A percentile compares a stretch with the other conserved stretches of the same genome.
Conservation (phyloP, 2,888 invertebrate genomes). For the Himalopsyche japonica region DNA sequence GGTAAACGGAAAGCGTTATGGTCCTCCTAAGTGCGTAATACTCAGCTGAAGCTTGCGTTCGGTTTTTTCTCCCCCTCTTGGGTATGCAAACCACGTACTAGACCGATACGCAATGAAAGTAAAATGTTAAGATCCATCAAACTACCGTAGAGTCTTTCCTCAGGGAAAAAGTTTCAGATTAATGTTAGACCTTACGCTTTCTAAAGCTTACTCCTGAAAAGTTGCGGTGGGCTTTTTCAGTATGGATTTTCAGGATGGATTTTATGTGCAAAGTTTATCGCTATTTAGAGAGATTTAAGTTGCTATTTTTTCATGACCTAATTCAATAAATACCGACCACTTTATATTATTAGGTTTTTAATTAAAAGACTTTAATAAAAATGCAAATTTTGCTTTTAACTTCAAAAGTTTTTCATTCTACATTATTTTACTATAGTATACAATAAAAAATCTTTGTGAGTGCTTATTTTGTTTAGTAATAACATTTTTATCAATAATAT, state of each 20-base stretch:
- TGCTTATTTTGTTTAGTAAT: no score
- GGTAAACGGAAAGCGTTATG: background rate
- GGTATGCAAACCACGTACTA: background rate
- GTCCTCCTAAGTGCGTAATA: background rate
- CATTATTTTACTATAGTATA: no score
- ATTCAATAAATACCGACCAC: no score
- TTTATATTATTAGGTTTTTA: no score
- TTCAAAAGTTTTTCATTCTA: no score
- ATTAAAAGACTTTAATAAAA: background rate
- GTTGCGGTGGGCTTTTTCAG: background rate
- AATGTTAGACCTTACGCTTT: background rate
- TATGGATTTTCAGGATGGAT: background rate
- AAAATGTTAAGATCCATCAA: constrained; percentile 1
- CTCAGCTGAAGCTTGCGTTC: background rate
- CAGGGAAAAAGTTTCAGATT: background rate
- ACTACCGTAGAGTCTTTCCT: background rate
- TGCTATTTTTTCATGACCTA: background rate
- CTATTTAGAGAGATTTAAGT: background rate
- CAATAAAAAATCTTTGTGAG: no score
- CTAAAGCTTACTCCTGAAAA: background rate
- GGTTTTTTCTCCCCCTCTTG: background rate
- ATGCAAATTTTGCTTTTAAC: no score
- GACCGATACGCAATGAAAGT: background rate
- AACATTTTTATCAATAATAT: no score
- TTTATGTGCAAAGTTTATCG: background rate